Conservation (phyloP, 2,888 invertebrate genomes). For the Scrobipalpa costella region DNA sequence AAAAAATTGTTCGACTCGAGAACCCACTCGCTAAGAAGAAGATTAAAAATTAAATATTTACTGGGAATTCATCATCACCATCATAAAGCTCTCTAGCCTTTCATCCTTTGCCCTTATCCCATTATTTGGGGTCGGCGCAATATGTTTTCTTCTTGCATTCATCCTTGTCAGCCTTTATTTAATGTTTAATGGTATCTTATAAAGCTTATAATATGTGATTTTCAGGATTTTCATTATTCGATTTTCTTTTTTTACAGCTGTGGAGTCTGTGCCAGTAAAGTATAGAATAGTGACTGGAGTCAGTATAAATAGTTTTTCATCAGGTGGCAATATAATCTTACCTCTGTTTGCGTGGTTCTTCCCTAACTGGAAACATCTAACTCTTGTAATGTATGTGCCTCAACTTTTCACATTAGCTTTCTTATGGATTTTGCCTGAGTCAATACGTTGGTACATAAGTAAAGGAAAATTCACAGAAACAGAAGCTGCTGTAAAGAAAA, state of each 20-base stretch:
- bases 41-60: too few species aligned
- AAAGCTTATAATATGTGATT: too few species aligned
- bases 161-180: too few species aligned
- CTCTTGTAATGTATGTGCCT: constrained; percentile 85
- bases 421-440: constrained; percentile 85
- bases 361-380: constrained; percentile 84
- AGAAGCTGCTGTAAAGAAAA: constrained; percentile 75
- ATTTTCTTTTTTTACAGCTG: constrained; percentile 66
- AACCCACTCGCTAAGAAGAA: too few species aligned
- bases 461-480: constrained; percentile 84
- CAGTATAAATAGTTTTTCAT: constrained; percentile 78
- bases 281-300: constrained; percentile 86
- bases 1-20: too few species aligned
- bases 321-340: constrained; percentile 75
- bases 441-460: constrained; percentile 87
- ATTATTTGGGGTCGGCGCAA: too few species aligned
- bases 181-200: too few species aligned
- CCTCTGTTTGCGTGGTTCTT: constrained; percentile 85
- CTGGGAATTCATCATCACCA: too few species aligned
- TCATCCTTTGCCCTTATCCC: too few species aligned
- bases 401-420: constrained; percentile 83
- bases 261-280: constrained; percentile 87
- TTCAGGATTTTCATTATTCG: background rate
- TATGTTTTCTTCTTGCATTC: too few species aligned
- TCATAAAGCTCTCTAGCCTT: too few species aligned